Percentiles rank a stretch among this genome's conserved stretches.
phyloP scores from a whole-genome alignment of 1,140 invertebrate genomes.

The Ips typographus region DNA sequence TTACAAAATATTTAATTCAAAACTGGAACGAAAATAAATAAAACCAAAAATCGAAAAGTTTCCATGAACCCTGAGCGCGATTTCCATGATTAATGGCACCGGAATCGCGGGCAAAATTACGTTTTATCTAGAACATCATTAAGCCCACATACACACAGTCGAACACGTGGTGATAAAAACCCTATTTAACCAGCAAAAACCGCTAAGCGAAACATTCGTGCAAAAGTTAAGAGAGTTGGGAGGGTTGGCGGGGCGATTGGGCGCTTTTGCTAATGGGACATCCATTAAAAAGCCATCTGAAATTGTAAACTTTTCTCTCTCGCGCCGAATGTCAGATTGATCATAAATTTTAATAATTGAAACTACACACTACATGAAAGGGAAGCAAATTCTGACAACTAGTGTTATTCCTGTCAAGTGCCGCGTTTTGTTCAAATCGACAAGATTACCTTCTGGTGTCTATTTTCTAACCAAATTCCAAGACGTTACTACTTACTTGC shows the following conservation, averaged over 20 bases:
- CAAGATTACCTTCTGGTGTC: too few relatives aligned
- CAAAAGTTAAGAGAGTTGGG: slow-evolving; percentile 18
- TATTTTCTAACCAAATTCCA: too few relatives aligned
- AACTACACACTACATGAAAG: too few relatives aligned
- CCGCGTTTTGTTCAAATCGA: too few relatives aligned
- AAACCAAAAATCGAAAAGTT: slow-evolving; percentile 5
- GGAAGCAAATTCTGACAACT: too few relatives aligned
- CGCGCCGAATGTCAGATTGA: background rate
- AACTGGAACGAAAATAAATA: background rate
- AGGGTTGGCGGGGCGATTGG: background rate
- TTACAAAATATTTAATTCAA: too few relatives aligned
- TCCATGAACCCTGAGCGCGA: background rate
- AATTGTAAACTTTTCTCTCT: background rate
- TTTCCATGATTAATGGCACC: slow-evolving; percentile 20
- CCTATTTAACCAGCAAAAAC: slow-evolving; percentile 23
- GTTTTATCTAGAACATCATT: slow-evolving; percentile 30
- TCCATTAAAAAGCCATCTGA: slow-evolving; percentile 29
- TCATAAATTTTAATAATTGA: background rate
- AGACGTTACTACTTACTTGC: too few relatives aligned
- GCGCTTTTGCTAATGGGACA: slow-evolving; percentile 20
- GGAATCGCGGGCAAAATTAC: slow-evolving; percentile 21
- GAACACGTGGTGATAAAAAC: slow-evolving; percentile 25
- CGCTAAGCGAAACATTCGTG: slow-evolving; percentile 24
- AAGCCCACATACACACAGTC: slow-evolving; percentile 25
- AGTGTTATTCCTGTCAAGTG: too few relatives aligned